Conservation (phyloP, 2,888 invertebrate species). For the Limnephilus auricula region DNA sequence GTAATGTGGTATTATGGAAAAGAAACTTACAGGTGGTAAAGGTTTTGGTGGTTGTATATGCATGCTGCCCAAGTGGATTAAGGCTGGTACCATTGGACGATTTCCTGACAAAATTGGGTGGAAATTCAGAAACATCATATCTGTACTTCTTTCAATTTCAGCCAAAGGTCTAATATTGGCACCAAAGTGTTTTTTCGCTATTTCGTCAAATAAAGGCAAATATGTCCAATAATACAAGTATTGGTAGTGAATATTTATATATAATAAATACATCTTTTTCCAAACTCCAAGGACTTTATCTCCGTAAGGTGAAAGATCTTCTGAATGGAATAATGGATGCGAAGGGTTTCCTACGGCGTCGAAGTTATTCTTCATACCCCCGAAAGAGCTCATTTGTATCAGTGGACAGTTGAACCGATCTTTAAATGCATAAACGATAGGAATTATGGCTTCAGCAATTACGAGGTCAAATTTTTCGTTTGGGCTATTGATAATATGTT, state of each 20-base stretch:
- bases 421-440: slow-evolving; percentile 75
- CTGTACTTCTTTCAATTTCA: slow-evolving; percentile 75
- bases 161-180: slow-evolving; percentile 71
- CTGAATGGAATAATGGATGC: slow-evolving; percentile 76
- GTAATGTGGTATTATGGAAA: background rate
- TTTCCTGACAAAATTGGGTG: slow-evolving; percentile 73
- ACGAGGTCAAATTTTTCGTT: slow-evolving; percentile 73
- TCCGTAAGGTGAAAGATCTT: slow-evolving; percentile 73
- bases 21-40: slow-evolving; percentile 70
- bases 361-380: slow-evolving; percentile 74
- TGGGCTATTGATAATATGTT: slow-evolving; percentile 68
- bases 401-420: slow-evolving; percentile 77
- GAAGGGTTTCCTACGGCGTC: slow-evolving; percentile 77
- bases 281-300: slow-evolving; percentile 72
- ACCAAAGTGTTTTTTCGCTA: slow-evolving; percentile 65
- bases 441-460: slow-evolving; percentile 77
- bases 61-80: slow-evolving; percentile 73
- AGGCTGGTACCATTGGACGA: slow-evolving; percentile 73
- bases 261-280: slow-evolving; percentile 68
- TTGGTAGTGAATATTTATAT: slow-evolving; percentile 55
- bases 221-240: slow-evolving; percentile 54
- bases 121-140: slow-evolving; percentile 73
- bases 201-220: slow-evolving; percentile 63
- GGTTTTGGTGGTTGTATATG: slow-evolving; percentile 72
- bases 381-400: slow-evolving; percentile 76